These are phyloP conservation scores for Zosterops hypoxanthus DNA, from an alignment of 2,113 vertebrate species.

Conservation along the genomic window DNA sequence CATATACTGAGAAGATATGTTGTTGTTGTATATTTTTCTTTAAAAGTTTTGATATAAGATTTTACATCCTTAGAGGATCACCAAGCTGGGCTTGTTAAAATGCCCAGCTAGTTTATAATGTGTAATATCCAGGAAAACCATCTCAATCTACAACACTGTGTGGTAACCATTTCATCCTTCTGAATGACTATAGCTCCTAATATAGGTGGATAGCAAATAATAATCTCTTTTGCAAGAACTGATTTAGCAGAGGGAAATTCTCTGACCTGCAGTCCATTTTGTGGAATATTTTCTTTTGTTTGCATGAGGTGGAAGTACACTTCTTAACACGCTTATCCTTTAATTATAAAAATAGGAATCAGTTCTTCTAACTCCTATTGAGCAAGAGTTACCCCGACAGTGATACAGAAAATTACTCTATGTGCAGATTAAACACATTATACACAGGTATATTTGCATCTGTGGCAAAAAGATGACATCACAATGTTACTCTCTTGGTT, in stretches of 20 bases:
- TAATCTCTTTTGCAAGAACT: not conserved
- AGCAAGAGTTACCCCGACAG: not conserved
- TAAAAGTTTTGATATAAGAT: not conserved
- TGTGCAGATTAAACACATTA: not conserved
- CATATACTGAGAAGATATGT: not conserved
- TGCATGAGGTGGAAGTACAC: not conserved
- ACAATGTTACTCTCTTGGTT: not conserved
- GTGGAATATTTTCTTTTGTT: not conserved
- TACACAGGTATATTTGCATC: not conserved
- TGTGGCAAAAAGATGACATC: not conserved
- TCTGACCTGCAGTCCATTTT: not conserved
- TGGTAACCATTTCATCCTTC: not conserved
- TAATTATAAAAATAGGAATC: not conserved
- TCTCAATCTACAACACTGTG: not conserved
- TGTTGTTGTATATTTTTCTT: not conserved
- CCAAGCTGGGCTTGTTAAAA: not conserved
- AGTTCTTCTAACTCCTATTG: not conserved
- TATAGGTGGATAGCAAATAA: not conserved
- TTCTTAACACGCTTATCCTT: not conserved
- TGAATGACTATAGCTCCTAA: not conserved
- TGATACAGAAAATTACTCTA: not conserved
- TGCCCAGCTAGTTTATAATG: not conserved
- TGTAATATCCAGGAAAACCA: not conserved
- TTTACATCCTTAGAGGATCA: not conserved
- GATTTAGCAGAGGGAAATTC: not conserved